These are phyloP conservation scores for Dendrocincla fuliginosa DNA, from an alignment of 2,797 vertebrate genomes.

Conservation along the genomic window DNA sequence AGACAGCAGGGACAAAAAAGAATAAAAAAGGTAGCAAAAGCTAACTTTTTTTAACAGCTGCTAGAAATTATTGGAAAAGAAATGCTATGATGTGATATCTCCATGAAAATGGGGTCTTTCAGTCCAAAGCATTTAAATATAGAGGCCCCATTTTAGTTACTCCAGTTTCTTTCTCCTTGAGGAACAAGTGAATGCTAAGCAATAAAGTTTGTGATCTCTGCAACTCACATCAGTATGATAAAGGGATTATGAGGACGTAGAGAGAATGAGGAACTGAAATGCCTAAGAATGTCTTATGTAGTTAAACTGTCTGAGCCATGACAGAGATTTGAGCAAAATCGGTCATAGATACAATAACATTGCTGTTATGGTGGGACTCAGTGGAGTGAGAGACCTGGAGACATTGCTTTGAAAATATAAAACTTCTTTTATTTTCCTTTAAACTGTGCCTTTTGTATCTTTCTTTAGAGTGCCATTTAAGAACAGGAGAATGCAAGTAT, in stretches of 20 bases:
- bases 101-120: neutral
- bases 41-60: neutral
- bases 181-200: neutral
- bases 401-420: neutral
- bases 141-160: neutral
- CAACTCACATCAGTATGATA: neutral
- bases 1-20: neutral
- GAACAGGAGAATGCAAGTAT: neutral
- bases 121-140: neutral
- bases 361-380: neutral
- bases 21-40: neutral
- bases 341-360: neutral
- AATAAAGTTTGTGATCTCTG: neutral
- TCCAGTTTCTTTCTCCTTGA: neutral
- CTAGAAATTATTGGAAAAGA: neutral
- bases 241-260: neutral
- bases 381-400: neutral
- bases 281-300: neutral
- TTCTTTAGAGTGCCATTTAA: neutral
- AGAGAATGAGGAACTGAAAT: neutral
- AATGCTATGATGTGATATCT: neutral
- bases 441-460: neutral
- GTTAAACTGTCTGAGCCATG: neutral
- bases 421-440: neutral
- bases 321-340: neutral